phyloP scores from a whole-genome alignment of 2,888 invertebrate species.

The Diarsia rubi region DNA sequence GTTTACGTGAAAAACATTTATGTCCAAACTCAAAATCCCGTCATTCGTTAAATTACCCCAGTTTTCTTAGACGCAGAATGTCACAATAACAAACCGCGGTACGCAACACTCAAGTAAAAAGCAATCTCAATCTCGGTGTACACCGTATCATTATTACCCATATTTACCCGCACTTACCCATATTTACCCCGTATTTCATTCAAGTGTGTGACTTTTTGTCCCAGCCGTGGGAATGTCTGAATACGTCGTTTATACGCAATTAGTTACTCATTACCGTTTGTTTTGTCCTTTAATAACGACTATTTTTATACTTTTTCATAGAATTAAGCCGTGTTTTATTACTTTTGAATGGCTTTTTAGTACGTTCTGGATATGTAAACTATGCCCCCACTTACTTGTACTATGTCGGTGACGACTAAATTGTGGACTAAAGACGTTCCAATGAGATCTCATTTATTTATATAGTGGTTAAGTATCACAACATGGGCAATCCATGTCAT shows the following conservation, averaged over 20 bases:
- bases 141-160: constrained; percentile 53
- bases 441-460: constrained; percentile 1
- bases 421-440: background rate
- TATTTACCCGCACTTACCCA: constrained; percentile 54
- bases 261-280: constrained; percentile 82
- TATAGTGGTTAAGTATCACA: background rate
- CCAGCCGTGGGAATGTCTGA: constrained; percentile 79
- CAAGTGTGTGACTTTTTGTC: constrained; percentile 72
- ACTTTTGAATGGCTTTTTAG: constrained; percentile 74
- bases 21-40: constrained; percentile 39
- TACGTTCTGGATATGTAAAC: constrained; percentile 60
- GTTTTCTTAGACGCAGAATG: constrained; percentile 45
- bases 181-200: constrained; percentile 70
- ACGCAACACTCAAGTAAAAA: constrained; percentile 49
- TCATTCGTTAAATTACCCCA: constrained; percentile 40
- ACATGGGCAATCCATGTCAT: background rate
- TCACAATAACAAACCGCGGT: constrained; percentile 44
- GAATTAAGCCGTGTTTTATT: constrained; percentile 75
- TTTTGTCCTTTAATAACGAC: constrained; percentile 80
- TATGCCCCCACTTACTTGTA: constrained; percentile 57
- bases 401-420: constrained; percentile 59
- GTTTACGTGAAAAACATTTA: too few species aligned
- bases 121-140: constrained; percentile 53
- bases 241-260: constrained; percentile 85
- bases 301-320: constrained; percentile 73